Percentiles rank a stretch among this genome's conserved stretches.
phyloP scores from a whole-genome alignment of 2,797 vertebrate species.

The Tiaroga cobitis region DNA sequence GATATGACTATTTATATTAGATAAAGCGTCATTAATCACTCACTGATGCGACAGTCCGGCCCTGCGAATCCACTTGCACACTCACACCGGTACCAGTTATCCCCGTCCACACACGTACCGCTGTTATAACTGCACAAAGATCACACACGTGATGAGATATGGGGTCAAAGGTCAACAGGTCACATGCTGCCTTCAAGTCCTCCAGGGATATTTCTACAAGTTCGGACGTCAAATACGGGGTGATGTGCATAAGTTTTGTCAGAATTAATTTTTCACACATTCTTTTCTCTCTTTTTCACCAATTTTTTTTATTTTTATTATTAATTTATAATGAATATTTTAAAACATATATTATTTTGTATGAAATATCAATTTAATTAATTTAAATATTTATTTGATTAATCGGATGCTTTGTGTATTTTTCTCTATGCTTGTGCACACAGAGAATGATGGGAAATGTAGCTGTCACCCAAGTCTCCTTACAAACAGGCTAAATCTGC shows the following conservation, averaged over 20 bases:
- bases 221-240: too few relatives aligned
- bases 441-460: too few relatives aligned
- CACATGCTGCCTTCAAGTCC: neutral
- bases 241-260: neutral
- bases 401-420: neutral
- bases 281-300: too few relatives aligned
- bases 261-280: neutral
- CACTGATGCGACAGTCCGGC: slow-evolving; percentile 89
- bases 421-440: too few relatives aligned
- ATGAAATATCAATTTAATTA: neutral
- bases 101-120: slow-evolving; percentile 87
- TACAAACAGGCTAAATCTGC: too few relatives aligned
- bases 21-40: slow-evolving; percentile 63
- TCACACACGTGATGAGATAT: slow-evolving; percentile 2
- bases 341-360: neutral
- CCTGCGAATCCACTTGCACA: slow-evolving; percentile 87
- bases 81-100: slow-evolving; percentile 91
- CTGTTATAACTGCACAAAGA: slow-evolving; percentile 81
- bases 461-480: too few relatives aligned
- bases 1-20: neutral
- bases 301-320: too few relatives aligned
- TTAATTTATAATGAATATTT: too few relatives aligned
- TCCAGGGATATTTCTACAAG: too few relatives aligned
- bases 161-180: slow-evolving; percentile 26
- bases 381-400: neutral